Evolutionary conservation across 1,140 invertebrate species (phyloP), one percentile per base, ranked within the genome.

Genomic region (Bombus fervidus): DNA sequence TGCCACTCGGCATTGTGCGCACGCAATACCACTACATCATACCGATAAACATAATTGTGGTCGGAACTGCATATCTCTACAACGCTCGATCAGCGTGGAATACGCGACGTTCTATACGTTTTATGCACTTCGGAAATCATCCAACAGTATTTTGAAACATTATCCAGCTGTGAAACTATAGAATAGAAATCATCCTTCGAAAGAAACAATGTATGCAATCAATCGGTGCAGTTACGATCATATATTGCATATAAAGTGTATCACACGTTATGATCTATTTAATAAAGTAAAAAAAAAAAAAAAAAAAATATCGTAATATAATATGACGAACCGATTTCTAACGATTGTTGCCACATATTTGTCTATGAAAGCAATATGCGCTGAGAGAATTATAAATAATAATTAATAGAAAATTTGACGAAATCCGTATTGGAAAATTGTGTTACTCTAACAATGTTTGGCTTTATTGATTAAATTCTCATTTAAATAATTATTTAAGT

Each of bases 271-370:
- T 43, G 15, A 18, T 43, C 34, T 79, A 64, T 79, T 53, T 53
- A 62, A 41, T 53, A 37, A 72, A 64, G 34, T 18, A 10, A 22
- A 9, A 71, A 5, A 34, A 22, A 37, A 84, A 10, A 22, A 9
- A 71, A 5, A 34, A 22, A 37, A 84, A 71, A n/a, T 6, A 10
- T 79, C 18, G 18, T 2, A 31, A 37, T 22, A 9, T 39, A 83
- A 31, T 41, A 43, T 8, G 34, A 5, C 22, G 41, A 78, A 59
- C 66, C n/a, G 37, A 83, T 83, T 83, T 83, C 82, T 22, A 78
- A 43, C 2, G 4, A 6, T 3, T 22, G 10, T 83, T 78, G 47
- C 39, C 3, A 34, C 64, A 78, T 3, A 9, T 1, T 12, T 12
- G 5, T 10, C 41, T 2, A 5, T 5, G 28, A 41, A 18, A 57